Base-by-base conservation (phyloP, 2,888 invertebrate genomes). In the Lepidochrysops patricia region DNA sequence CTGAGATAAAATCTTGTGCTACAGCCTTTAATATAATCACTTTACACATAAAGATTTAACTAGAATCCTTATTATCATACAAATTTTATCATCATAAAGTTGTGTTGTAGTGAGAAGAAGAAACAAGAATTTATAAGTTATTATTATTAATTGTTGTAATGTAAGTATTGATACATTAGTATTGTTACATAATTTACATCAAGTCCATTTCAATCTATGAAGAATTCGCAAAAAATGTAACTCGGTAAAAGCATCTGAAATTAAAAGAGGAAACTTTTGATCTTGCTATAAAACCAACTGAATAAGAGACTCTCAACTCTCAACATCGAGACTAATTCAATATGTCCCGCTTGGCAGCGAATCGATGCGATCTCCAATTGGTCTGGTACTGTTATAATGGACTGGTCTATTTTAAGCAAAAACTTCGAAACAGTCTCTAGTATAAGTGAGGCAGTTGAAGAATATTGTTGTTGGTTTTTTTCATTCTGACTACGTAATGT, bases 1-100 rank as follows among this genome's bases (percentile, higher is more conserved):
- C 75, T 68, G 67, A 73, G 88, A 88, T 87, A 83, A 77, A 74
- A 87, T 88, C 87, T 77, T 69, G 73, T 74, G 70, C 75, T 74
- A 72, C 75, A 69, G 72, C 67, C 68, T 66, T 50, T 50, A 34
- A n/a, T 0, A 34, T 43, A 43, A 43, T 43, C 19, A 43, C 9
- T 9, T 29, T 2, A 29, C 29, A 9, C 19, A 2, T 9, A 4
- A 43, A 43, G 19, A 43, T 19, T 43, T 19, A 7, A 1, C 19
- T 29, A 6, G 7, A 1, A 9, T 29, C 9, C 9, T 29, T 9
- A 6, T 6, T 29, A 29, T 29, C 7, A 29, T 3, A 29, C 5
- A 29, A 3, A 29, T 29, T n/a, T n/a, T n/a, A n/a, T n/a, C n/a
- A n/a, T n/a, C n/a, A n/a, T n/a, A n/a, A n/a, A n/a, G n/a, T n/a